Evolutionary conservation across 2,888 invertebrate species (phyloP), one percentile per base, ranked within the genome.

Genomic region (Pyrgus malvae): DNA sequence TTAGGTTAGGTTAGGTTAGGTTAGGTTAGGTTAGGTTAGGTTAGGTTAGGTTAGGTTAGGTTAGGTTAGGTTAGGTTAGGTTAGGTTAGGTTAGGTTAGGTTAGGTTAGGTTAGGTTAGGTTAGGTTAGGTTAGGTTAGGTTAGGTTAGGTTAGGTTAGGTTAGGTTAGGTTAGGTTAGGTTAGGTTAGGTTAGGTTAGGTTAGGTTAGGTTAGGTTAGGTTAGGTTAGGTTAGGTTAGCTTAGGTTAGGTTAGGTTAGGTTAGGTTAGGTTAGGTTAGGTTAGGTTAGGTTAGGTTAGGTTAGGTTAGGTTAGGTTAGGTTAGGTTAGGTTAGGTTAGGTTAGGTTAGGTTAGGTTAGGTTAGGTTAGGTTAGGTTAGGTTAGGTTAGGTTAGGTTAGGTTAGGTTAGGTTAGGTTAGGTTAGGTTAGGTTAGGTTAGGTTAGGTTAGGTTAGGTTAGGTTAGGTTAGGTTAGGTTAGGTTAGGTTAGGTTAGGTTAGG

Each of bases 61-160:
- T 55, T 57, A 55, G 54, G 54, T 57, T 55, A 48, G 41, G 50
- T 55, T 48, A 55, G 51, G 55, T 58, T 55, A 51, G 51, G 51
- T 55, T 58, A 45, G 51, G 61, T 59, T 55, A 57, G 62, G 57
- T 63, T 63, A 54, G 58, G 56, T 56, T 55, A 56, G 49, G 53
- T 53, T 57, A 61, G 67, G 59, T 61, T 61, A 59, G 59, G 61
- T 59, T 61, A 59, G 59, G 59, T 61, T 61, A 59, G 59, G 60
- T 59, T 61, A 58, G 59, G 57, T 62, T 58, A 57, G 59, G 59
- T 58, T 59, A 53, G 56, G 56, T 53, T 56, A 56, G 59, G 60
- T 59, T 59, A 61, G 59, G 61, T 63, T 61, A 56, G 58, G 62
- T 62, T 56, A 56, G 58, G 58, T 48, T 55, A 58, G 59, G 57